Evolutionary conservation across 64 coral and sea anemone species (phyloP), one percentile per base, ranked within the genome.

Genomic region (Platygyra sinensis): DNA sequence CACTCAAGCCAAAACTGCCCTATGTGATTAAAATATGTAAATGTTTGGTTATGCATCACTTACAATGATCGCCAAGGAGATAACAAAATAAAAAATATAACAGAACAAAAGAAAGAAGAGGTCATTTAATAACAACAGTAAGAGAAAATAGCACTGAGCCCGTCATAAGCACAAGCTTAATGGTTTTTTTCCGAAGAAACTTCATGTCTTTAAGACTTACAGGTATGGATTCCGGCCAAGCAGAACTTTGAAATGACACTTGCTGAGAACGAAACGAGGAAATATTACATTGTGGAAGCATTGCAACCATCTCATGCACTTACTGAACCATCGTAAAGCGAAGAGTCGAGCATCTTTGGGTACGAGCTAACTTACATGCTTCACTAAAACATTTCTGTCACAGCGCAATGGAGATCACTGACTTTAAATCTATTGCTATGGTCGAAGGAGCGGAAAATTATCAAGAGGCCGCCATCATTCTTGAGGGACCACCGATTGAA

Each of bases 401-500:
- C 39, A 50, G 10, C 62, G 61, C 54, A 4, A 94, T 94, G 93
- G 93, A 89, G 25, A 50, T 90, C 20, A 57, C 11, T 57, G 93
- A 94, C 25, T 94, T 80, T 20, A 91, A 80, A 6, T 63, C 72
- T 3, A 30, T 94, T 72, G 93, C 93, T 3, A 80, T 29, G 24
- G 93, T 94, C 13, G 82, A 80, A 39, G 83, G 76, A 18, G 89
- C 88, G 11, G 75, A 87, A 10, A 87, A 75, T 28, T 87, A 80
- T 42, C 74, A 91, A 72, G 93, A 90, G 31, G 93, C 88, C 14
- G 89, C 59, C 30, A 90, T 94, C 63, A 57, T 94, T 71, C 72
- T 94, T 5, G 61, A 67, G 27, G 93, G 93, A 10, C 93, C 93
- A 22, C 93, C 93, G 12, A 91, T 94, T 20, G 93, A 94, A 77